Base-by-base conservation (phyloP, 2,888 invertebrate genomes). In the Operophtera brumata region DNA sequence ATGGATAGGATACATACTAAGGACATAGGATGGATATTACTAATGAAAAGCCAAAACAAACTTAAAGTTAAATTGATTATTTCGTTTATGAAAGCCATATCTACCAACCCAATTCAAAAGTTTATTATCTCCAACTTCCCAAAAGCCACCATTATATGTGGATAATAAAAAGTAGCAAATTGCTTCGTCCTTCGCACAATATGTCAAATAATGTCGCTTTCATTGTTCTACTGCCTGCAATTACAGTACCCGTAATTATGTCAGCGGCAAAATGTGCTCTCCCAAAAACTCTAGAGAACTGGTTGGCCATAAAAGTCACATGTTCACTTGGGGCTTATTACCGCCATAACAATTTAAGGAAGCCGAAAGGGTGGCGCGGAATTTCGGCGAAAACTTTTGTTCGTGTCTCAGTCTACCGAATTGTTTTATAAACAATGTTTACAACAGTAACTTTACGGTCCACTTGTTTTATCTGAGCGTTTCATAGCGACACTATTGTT, bases 351-450 rank as follows among this genome's bases (percentile, higher is more conserved):
- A 85, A 86, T 89, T 88, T 88, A 84, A 87, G 86, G 86, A 85
- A 85, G 86, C 86, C 84, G 73, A 87, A 87, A 86, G 86, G 87
- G 85, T 86, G 84, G 80, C 78, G 71, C 73, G 74, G 81, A 80
- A 84, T 84, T 85, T 80, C 82, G 73, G 67, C 75, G 82, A 78
- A 86, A 86, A 89, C 81, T 87, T 87, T 88, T 85, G 84, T 85
- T 81, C 81, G 76, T 73, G 73, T 79, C 78, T 78, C 78, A 73
- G 78, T 78, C 76, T 71, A 73, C 78, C 68, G 77, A 81, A 89
- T 87, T 87, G 87, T 86, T 88, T 85, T 86, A 86, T 84, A 86
- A 87, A 87, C 86, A 87, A 87, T 85, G 86, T 87, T 88, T 86
- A 83, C 84, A 84, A 75, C 82, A 82, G 80, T 77, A 78, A 80